These are phyloP conservation scores for Synergus laeviventris DNA, from an alignment of 2,888 invertebrate genomes.

Conservation along the genomic window DNA sequence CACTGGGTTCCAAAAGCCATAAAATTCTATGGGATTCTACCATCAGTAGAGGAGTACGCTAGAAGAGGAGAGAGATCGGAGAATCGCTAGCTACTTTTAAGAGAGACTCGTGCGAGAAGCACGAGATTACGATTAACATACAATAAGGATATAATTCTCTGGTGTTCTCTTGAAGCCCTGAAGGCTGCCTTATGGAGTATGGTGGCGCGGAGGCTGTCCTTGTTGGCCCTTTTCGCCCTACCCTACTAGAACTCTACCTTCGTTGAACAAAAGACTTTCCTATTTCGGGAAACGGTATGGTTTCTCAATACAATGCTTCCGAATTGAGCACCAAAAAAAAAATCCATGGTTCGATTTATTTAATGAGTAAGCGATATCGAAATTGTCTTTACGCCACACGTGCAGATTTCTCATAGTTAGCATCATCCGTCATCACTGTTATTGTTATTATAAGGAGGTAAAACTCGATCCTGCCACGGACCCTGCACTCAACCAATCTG, in stretches of 20 bases:
- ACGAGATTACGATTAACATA: conserved; percentile 70
- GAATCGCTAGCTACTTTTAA: conserved; percentile 67
- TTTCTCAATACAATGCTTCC: background rate
- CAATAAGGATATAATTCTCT: conserved; percentile 74
- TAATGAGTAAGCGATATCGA: conserved; percentile 59
- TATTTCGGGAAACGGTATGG: conserved; percentile 1
- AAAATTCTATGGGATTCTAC: conserved; percentile 51
- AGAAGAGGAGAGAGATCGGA: conserved; percentile 48
- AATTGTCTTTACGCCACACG: conserved; percentile 55
- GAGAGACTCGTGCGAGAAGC: conserved; percentile 59
- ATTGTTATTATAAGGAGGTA: conserved; percentile 46
- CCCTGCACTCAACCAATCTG: conserved; percentile 52
- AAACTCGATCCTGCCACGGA: conserved; percentile 46
- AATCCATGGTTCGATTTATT: conserved; percentile 54
- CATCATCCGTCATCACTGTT: conserved; percentile 45
- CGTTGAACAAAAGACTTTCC: conserved; percentile 7
- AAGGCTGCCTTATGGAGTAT: conserved; percentile 22
- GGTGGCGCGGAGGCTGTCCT: conserved; percentile 53
- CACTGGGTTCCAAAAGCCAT: conserved; percentile 49
- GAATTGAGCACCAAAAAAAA: background rate
- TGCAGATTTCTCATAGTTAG: conserved; percentile 56
- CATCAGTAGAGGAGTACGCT: conserved; percentile 35
- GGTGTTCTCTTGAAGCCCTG: conserved; percentile 53
- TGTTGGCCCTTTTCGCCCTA: conserved; percentile 57
- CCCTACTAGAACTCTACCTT: conserved; percentile 50